Evolutionary conservation across 2,113 vertebrate species (phyloP), one percentile per base, ranked within the genome.

Genomic region (Nestor notabilis): DNA sequence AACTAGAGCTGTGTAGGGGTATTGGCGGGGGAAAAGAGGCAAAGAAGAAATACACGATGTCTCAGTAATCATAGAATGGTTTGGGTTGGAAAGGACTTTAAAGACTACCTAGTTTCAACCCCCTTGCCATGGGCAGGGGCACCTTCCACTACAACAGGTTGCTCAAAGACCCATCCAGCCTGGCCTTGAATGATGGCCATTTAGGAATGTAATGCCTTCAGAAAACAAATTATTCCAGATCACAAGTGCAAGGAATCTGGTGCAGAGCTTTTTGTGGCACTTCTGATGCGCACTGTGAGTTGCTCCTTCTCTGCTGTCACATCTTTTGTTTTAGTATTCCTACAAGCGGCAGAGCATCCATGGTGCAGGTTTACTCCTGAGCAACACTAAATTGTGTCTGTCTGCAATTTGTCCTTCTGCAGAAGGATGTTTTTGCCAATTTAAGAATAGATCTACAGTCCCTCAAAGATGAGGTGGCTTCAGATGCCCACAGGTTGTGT

Each of bases 401-500:
- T 46, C 74, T 72, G 53, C 58, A 28, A 2, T 72, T 44, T 72
- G 49, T 87, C 91, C 91, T 79, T 90, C 74, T 83, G 87, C 95
- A 91, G 87, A 33, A 66, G 49, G 87, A 14, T 83, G 75, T 90
- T 87, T 94, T 94, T 96, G 93, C 87, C 90, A 88, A 25, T 56
- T 85, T 66, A 37, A n/a, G 53, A 83, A 3, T 82, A 76, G 58
- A 68, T 83, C 82, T 79, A 72, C 86, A 81, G 47, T 65, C 89
- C 96, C 92, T 96, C 47, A 65, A 82, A 94, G 82, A 85, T 80
- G 93, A 96, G 89, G 91, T 87, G 96, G 70, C 77, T 88, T 75
- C 85, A 91, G 90, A 87, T 52, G 1, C 90, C 83, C 90, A 72
- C 94, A 49, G 82, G 44, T 97, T 90, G 80, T 35, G 35, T 69